Percentiles rank a stretch among this genome's conserved stretches.
These are phyloP conservation scores for Serrognathus titanus DNA, from an alignment of 2,888 invertebrate species.

Conservation along the genomic window DNA sequence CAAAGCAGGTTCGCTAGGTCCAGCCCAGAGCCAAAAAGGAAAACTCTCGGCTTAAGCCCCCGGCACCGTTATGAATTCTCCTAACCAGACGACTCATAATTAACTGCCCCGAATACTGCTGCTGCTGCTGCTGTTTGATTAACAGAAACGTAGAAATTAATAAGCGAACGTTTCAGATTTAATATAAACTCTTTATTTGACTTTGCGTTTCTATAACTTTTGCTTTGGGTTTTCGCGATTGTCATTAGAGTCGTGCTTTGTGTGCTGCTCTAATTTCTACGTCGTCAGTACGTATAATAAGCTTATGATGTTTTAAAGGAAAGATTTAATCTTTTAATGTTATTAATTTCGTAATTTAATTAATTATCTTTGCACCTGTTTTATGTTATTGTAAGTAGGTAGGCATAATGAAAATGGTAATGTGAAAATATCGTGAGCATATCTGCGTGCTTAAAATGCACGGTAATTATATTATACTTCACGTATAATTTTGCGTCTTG, in stretches of 20 bases:
- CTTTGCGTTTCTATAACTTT: conserved; percentile 32
- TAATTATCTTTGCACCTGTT: too few species aligned
- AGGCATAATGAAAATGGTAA: too few species aligned
- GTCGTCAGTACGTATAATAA: too few species aligned
- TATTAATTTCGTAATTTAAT: too few species aligned
- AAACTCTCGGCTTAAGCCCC: conserved; percentile 17
- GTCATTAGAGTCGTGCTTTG: conserved; percentile 24
- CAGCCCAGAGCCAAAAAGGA: conserved; percentile 23
- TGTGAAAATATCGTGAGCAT: too few species aligned
- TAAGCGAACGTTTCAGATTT: conserved; percentile 39
- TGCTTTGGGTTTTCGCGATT: conserved; percentile 34
- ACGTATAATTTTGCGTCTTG: too few species aligned
- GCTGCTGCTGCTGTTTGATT: conserved; percentile 38
- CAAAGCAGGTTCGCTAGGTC: conserved; percentile 15
- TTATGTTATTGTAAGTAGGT: too few species aligned
- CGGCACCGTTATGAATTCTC: conserved; percentile 31
- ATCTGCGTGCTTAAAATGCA: too few species aligned
- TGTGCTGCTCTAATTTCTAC: too few species aligned
- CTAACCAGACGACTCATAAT: conserved; percentile 38
- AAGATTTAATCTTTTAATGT: too few species aligned
- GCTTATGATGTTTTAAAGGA: too few species aligned
- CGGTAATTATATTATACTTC: too few species aligned
- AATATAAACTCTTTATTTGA: conserved; percentile 41
- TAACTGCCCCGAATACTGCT: conserved; percentile 32
- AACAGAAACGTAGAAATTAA: conserved; percentile 41